Base-by-base conservation (phyloP, 2,797 vertebrate species). In the Argyrosomus regius region DNA sequence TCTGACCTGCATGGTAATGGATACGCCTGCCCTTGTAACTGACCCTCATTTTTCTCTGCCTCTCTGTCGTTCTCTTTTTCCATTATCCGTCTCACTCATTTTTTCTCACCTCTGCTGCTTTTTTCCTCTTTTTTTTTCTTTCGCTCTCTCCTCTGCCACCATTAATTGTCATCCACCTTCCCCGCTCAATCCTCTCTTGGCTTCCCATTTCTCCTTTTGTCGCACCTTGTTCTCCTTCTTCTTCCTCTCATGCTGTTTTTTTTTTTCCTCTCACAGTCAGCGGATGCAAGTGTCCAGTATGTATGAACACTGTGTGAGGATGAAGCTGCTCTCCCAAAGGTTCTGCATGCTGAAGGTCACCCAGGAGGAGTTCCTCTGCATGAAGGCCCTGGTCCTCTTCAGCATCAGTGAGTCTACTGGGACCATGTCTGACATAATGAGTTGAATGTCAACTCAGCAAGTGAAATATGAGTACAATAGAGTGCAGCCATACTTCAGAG, bases 351-450 rank as follows among this genome's bases (percentile, higher is more conserved):
- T 99, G 74, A 96, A 97, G 89, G 96, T 98, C 93, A 97, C 97
- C 0, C 96, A 96, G 60, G 97, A 98, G 91, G 98, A 99, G 94
- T 99, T 97, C 79, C 96, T 99, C 84, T 99, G 98, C 82, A 98
- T 99, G 97, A 99, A 98, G 90, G 97, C 97, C 68, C 94, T 99
- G 53, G 95, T 99, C 50, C 97, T 99, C 91, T 98, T 99, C 96
- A 99, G 97, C 92, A 97, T 98, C 93, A 95, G 98, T 99, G 89
- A 97, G 98, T 97, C 74, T n/a, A 11, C 69, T 1, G 24, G 70
- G 54, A 63, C 67, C n/a, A 11, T 17, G 24, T 77, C 48, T 67
- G 41, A 50, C 70, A 82, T 77, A 74, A 66, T 72, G 45, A 39
- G 52, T 24, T 50, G 1, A 82, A 74, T 78, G 81, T 88, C 75